Percentiles rank a stretch among this genome's conserved stretches.
Conservation (phyloP, 2,888 invertebrate species). For the Dioctria rufipes region DNA sequence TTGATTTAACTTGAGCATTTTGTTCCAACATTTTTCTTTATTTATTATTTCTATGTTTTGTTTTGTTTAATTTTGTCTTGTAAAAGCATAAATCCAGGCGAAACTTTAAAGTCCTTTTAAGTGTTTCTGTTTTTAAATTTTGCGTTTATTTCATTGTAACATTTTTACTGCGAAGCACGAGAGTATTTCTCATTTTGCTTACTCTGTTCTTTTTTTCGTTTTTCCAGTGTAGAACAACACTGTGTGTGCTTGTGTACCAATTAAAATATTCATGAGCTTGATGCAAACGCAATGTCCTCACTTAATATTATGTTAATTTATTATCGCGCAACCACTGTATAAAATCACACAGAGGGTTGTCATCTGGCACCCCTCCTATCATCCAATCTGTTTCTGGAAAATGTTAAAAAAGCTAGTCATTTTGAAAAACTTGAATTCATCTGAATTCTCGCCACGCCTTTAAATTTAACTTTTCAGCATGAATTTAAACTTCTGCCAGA, state of each 20-base stretch:
- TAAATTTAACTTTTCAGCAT: constrained; percentile 22
- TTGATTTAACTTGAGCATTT: too few relatives aligned
- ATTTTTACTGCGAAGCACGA: too few relatives aligned
- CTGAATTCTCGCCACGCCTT: constrained; percentile 14
- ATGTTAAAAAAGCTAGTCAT: constrained; percentile 16
- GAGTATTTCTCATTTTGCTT: too few relatives aligned
- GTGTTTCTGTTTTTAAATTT: too few relatives aligned
- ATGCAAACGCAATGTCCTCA: constrained; percentile 27
- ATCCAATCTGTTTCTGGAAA: not conserved
- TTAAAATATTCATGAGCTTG: constrained; percentile 35
- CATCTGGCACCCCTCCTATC: not conserved
- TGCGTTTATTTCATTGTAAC: too few relatives aligned
- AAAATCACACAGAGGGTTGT: constrained; percentile 12
- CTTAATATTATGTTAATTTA: constrained; percentile 41
- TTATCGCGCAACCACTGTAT: constrained; percentile 12
- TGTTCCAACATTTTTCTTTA: too few relatives aligned
- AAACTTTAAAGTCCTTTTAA: too few relatives aligned
- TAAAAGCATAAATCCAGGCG: too few relatives aligned
- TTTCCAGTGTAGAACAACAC: not conserved
- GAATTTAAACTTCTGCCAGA: too few relatives aligned
- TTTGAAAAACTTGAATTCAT: constrained; percentile 3
- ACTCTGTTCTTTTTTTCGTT: too few relatives aligned
- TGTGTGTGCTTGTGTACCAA: not conserved
- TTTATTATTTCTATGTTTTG: too few relatives aligned
- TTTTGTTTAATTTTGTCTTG: too few relatives aligned